A percentile compares a stretch with the other conserved stretches of the same genome.
Conservation (phyloP, 2,888 invertebrate species). For the Leptopilina drosophilae region DNA sequence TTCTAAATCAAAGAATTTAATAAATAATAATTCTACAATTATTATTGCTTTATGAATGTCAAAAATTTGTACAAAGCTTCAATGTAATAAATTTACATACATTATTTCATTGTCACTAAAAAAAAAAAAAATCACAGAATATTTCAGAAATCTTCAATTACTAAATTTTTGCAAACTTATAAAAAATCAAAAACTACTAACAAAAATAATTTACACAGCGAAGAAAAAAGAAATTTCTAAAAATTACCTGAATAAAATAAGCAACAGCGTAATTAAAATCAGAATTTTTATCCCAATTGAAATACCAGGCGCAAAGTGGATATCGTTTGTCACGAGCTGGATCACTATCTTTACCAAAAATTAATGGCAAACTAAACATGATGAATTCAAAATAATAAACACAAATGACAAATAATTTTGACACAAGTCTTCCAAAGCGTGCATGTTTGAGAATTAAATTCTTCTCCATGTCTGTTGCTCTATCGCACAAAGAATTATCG, state of each 20-base stretch:
- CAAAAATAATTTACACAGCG: too few relatives aligned
- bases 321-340: not conserved
- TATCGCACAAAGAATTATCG: not conserved
- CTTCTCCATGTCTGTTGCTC: not conserved
- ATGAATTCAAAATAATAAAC: not conserved
- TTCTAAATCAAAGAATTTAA: too few relatives aligned
- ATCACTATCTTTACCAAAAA: not conserved
- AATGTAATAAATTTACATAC: too few relatives aligned
- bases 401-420: not conserved
- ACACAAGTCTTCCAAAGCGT: not conserved
- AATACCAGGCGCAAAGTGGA: constrained; percentile 1
- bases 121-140: too few relatives aligned
- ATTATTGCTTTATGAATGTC: too few relatives aligned
- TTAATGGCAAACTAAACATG: not conserved
- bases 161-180: too few relatives aligned
- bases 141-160: too few relatives aligned
- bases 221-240: too few relatives aligned
- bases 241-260: not conserved
- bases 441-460: not conserved
- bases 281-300: not conserved
- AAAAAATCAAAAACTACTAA: too few relatives aligned
- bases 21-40: too few relatives aligned
- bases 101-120: too few relatives aligned
- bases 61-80: too few relatives aligned
- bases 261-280: not conserved